Conservation (phyloP, 2,888 invertebrate genomes). For the Drosophila kokeensis region DNA sequence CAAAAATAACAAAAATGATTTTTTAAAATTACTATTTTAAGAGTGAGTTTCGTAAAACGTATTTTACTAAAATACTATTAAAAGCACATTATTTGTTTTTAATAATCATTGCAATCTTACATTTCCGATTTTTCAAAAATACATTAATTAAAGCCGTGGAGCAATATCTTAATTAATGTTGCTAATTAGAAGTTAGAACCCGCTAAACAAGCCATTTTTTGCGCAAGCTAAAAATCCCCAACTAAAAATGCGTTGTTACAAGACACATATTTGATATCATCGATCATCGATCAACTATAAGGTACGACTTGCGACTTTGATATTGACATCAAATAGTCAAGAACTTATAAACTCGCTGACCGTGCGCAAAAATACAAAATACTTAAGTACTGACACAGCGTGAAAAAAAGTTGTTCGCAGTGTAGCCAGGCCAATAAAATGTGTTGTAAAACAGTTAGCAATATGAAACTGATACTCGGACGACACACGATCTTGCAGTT, state of each 20-base stretch:
- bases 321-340: slow-evolving; percentile 17
- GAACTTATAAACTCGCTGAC: slow-evolving; percentile 27
- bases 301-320: slow-evolving; percentile 20
- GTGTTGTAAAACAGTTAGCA: neutral
- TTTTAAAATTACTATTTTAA: neutral
- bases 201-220: neutral
- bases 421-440: neutral
- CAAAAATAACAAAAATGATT: neutral
- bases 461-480: neutral
- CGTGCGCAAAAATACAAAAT: slow-evolving; percentile 11
- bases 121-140: neutral
- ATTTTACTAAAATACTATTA: neutral
- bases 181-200: neutral
- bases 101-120: neutral
- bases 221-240: neutral
- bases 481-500: neutral
- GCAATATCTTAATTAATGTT: no score
- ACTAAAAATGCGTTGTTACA: no score
- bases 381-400: neutral
- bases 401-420: no score
- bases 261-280: neutral
- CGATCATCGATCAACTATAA: neutral
- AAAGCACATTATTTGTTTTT: neutral
- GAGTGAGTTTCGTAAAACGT: neutral
- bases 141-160: neutral